These are phyloP conservation scores for Orthosia incerta DNA, from an alignment of 2,888 invertebrate species.

Conservation along the genomic window DNA sequence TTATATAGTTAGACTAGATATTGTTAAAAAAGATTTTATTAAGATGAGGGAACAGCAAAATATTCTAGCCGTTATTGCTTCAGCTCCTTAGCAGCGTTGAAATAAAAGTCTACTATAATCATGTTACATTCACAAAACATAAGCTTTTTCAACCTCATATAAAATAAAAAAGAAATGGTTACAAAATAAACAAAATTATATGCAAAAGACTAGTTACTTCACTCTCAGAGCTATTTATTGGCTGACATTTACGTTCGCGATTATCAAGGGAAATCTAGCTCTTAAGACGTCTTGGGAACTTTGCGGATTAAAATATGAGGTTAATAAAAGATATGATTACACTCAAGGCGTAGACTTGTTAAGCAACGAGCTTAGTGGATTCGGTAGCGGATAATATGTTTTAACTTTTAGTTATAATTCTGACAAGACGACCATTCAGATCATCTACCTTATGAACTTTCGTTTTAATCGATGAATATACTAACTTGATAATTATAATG, in stretches of 20 bases:
- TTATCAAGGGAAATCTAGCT: conserved; percentile 71
- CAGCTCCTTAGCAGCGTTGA: not conserved
- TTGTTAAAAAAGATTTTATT: not conserved
- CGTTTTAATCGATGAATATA: too few species aligned
- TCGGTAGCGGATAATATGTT: conserved; percentile 11
- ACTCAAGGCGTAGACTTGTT: conserved; percentile 40
- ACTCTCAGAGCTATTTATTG: conserved; percentile 50
- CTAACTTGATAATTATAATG: not conserved
- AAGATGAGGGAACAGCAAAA: not conserved
- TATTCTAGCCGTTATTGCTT: not conserved
- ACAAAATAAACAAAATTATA: conserved; percentile 31
- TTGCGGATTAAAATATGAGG: conserved; percentile 59
- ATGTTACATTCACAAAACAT: not conserved
- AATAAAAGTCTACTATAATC: not conserved
- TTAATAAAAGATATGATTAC: conserved; percentile 61
- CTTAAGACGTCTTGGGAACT: conserved; percentile 58
- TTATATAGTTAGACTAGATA: not conserved
- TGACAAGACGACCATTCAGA: too few species aligned
- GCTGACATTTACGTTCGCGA: conserved; percentile 53
- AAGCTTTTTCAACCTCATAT: not conserved
- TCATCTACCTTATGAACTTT: too few species aligned
- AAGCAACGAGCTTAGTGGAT: conserved; percentile 5
- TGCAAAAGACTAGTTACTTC: conserved; percentile 43
- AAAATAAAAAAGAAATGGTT: conserved; percentile 12
- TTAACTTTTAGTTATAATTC: conserved; percentile 1